These are phyloP conservation scores for Pinctada fucata DNA, from an alignment of 2,888 invertebrate genomes.

Conservation along the genomic window DNA sequence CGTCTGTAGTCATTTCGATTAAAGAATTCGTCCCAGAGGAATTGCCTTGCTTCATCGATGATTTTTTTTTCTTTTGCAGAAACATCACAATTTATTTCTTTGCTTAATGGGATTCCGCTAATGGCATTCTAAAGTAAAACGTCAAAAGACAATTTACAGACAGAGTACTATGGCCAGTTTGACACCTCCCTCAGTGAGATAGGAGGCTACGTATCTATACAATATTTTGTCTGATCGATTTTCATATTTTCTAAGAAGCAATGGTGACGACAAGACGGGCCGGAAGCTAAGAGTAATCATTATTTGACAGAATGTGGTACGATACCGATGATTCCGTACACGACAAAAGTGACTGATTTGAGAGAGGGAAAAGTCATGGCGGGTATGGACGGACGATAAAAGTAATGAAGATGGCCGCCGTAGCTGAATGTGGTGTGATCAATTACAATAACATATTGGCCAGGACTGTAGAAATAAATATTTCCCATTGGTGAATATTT, in stretches of 20 bases:
- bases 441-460: not conserved
- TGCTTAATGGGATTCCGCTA: not conserved
- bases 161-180: not conserved
- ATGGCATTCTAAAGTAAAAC: not conserved
- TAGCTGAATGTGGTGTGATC: not conserved
- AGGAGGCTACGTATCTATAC: not conserved
- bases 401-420: no score
- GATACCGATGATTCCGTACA: no score
- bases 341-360: no score
- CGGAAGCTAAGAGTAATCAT: no score
- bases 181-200: not conserved
- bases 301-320: no score
- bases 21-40: not conserved
- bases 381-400: no score
- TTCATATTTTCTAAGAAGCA: not conserved
- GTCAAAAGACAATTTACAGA: not conserved
- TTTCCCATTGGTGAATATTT: constrained; percentile 4
- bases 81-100: not conserved
- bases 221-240: not conserved
- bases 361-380: no score
- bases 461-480: not conserved
- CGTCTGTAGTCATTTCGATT: not conserved
- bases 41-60: not conserved
- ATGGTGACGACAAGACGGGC: no score
- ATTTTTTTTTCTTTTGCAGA: not conserved